Percentiles rank a stretch among this genome's conserved stretches.
phyloP scores from a whole-genome alignment of 2,113 vertebrate genomes.

The Oophaga pumilio region DNA sequence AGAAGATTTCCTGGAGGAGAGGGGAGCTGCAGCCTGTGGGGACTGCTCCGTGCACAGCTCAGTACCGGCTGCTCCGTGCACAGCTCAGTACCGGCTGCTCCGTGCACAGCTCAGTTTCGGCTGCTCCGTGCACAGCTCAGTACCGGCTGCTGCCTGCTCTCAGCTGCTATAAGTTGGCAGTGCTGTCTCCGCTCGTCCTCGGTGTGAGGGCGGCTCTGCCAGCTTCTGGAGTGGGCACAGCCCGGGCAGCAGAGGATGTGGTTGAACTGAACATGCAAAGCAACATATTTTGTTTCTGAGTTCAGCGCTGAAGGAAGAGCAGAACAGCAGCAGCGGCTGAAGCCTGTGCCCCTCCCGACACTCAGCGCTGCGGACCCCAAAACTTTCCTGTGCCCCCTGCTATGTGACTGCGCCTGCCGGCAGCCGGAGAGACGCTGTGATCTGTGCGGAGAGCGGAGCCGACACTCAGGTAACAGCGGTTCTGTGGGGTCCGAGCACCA shows the following conservation, averaged over 20 bases:
- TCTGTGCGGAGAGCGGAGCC: neutral
- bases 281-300: conserved; percentile 76
- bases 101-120: conserved; percentile 44
- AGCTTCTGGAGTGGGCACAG: conserved; percentile 58
- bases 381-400: conserved; percentile 33
- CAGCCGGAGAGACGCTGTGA: neutral
- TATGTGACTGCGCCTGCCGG: conserved; percentile 36
- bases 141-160: conserved; percentile 46
- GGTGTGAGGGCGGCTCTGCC: conserved; percentile 39
- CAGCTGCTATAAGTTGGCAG: conserved; percentile 44
- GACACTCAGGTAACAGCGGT: no score
- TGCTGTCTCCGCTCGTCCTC: conserved; percentile 46
- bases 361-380: conserved; percentile 14
- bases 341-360: neutral
- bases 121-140: conserved; percentile 41
- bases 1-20: conserved; percentile 65
- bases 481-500: neutral
- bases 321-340: neutral
- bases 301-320: conserved; percentile 67
- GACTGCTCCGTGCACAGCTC: neutral
- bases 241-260: conserved; percentile 70
- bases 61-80: no score
- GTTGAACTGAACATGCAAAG: conserved; percentile 75
- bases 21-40: conserved; percentile 47
- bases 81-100: no score